Evolutionary conservation across 2,113 vertebrate genomes (phyloP), one percentile per base, ranked within the genome.

Genomic region (Tenrec ecaudatus): DNA sequence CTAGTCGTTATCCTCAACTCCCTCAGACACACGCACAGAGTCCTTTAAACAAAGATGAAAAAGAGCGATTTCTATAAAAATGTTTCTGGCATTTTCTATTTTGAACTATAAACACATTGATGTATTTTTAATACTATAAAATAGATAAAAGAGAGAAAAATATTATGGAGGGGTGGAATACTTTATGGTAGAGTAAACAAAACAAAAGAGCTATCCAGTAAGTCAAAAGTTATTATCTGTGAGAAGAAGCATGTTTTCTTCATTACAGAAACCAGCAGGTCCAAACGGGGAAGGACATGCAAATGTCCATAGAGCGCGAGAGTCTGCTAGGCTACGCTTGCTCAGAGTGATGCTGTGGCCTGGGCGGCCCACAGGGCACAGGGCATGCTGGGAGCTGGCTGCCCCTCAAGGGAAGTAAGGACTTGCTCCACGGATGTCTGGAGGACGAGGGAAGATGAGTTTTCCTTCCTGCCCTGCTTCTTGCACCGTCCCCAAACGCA

Each of bases 141-240:
- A 90, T 80, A 96, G 95, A 94, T 96, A 95, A 95, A 97, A 97
- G 89, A 92, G 90, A 95, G 80, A 88, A 86, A 43, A 86, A 89
- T 95, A 93, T 93, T 95, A 93, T 92, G 91, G 89, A 95, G 79
- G 86, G 78, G 75, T 89, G 64, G 92, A 90, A 92, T 91, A 96
- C 84, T 96, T 97, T 91, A 89, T 92, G 62, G 38, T 94, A 93
- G 96, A 94, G 84, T 95, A 94, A 96, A 93, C 82, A 92, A 95
- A 90, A 92, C 89, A 77, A 64, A 96, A 93, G 92, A 92, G 81
- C 81, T 82, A 15, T 92, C 92, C 95, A 93, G 77, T 33, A 92
- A 96, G 89, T 94, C 92, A 89, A 66, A 96, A 87, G 86, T 93
- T 87, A 85, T 96, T 94, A 96, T 81, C 82, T 93, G 36, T 78